phyloP scores from a whole-genome alignment of 2,113 vertebrate genomes.

The Hucho hucho region DNA sequence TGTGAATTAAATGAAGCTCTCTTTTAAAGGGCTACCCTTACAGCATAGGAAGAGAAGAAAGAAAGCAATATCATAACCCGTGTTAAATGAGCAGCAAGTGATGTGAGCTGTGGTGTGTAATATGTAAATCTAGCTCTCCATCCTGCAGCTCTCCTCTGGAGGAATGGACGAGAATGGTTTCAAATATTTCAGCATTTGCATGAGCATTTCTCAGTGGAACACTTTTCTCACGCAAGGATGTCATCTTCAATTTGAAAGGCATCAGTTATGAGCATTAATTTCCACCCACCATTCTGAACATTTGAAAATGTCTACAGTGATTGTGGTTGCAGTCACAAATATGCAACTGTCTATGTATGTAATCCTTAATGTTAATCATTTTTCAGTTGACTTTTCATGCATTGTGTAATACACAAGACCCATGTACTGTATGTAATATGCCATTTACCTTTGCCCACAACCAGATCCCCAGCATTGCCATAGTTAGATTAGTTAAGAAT shows the following conservation, averaged over 20 bases:
- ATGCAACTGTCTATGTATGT: too few relatives aligned
- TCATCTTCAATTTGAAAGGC: conserved; percentile 1
- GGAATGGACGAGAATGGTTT: not conserved
- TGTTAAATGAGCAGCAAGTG: conserved; percentile 4
- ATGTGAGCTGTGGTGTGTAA: not conserved
- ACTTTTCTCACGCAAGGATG: conserved; percentile 20
- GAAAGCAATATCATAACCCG: conserved; percentile 1
- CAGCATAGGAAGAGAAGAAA: not conserved
- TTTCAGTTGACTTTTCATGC: too few relatives aligned
- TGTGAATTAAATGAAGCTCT: not conserved
- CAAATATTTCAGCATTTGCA: conserved; percentile 29
- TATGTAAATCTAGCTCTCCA: conserved; percentile 23
- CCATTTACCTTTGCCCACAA: too few relatives aligned
- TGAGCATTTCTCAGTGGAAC: conserved; percentile 21
- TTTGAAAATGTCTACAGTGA: not conserved
- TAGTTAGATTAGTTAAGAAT: too few relatives aligned
- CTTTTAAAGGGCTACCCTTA: not conserved
- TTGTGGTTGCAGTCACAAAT: not conserved
- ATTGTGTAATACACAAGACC: too few relatives aligned
- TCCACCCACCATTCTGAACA: not conserved
- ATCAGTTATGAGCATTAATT: not conserved
- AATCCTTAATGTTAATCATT: too few relatives aligned
- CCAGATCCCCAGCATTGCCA: too few relatives aligned
- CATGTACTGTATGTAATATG: too few relatives aligned
- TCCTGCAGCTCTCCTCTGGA: conserved; percentile 6